A percentile compares a stretch with the other conserved stretches of the same genome.
phyloP scores from a whole-genome alignment of 2,113 vertebrate species.

The Penelope pileata region DNA sequence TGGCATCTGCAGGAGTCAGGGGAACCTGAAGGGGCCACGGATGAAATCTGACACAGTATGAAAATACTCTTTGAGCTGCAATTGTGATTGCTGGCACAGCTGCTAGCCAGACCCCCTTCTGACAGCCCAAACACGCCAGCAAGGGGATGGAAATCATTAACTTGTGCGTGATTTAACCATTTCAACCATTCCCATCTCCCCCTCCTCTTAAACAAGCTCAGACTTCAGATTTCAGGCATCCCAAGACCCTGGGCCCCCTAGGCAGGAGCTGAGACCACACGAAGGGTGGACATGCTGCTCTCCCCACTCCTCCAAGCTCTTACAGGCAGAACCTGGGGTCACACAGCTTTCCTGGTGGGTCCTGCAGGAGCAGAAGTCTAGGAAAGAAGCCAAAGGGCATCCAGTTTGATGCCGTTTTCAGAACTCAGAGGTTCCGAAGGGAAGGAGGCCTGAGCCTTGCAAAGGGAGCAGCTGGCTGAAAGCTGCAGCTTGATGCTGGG shows the following conservation, averaged over 20 bases:
- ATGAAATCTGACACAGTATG: constrained; percentile 37
- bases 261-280: background rate
- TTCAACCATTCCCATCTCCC: background rate
- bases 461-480: background rate
- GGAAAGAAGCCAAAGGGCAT: background rate
- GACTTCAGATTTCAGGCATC: background rate
- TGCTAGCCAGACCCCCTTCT: constrained; percentile 34
- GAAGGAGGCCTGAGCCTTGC: background rate
- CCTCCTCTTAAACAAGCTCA: background rate
- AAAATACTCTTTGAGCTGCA: constrained; percentile 11
- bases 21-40: background rate
- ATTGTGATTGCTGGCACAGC: constrained; percentile 33
- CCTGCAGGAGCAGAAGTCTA: background rate
- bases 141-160: constrained; percentile 45
- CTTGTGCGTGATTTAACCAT: background rate
- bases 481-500: background rate
- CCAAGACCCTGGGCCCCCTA: background rate
- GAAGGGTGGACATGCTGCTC: background rate
- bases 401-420: background rate
- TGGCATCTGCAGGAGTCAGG: background rate
- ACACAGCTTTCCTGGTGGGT: background rate
- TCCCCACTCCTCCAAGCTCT: background rate
- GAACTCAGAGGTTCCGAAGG: background rate
- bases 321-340: background rate
- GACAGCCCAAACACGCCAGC: background rate